Base-by-base conservation (phyloP, 2,113 vertebrate genomes). In the Isichthys henryi region DNA sequence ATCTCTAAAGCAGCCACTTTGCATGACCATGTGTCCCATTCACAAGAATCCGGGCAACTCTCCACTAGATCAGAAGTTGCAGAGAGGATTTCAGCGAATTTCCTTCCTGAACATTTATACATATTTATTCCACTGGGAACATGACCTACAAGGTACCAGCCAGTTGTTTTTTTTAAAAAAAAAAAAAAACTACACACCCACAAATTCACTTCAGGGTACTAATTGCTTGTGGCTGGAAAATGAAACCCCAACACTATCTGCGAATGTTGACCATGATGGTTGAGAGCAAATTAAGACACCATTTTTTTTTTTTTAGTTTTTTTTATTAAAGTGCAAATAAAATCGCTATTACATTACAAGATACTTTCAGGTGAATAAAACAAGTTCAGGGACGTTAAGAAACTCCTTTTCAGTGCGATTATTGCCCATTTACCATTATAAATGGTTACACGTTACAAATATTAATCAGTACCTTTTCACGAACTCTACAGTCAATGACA, bases 321-420 rank as follows among this genome's bases (percentile, higher is more conserved):
- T 62, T 62, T 70, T 80, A 80, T 80, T 80, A 80, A 80, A 80
- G 74, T 39, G 74, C 74, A 80, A 70, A 35, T 77, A 77, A 77
- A 39, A 43, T 80, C 4, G 35, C 74, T 43, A 80, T 80, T 80
- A 77, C 74, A 77, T 77, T 77, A 77, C 2, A 43, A 35, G 35
- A 80, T 70, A 27, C 15, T 80, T 80, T 80, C 35, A 39, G 74
- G 74, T 80, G 15, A 80, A 19, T 80, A 19, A 80, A 80, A 19
- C 74, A 43, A 39, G 35, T 80, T 19, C 39, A 35, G 5, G 15
- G 13, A 77, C 0, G 4, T 39, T 77, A 35, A 77, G 13, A 39
- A 43, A 15, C 35, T 39, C 15, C 7, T 17, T 80, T 39, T 80
- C 35, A 80, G 35, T 8, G 31, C 3, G 35, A 80, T 80, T 80